Evolutionary conservation across 1,140 invertebrate genomes (phyloP), one percentile per base, ranked within the genome.

Genomic region (Antheraea pernyi): DNA sequence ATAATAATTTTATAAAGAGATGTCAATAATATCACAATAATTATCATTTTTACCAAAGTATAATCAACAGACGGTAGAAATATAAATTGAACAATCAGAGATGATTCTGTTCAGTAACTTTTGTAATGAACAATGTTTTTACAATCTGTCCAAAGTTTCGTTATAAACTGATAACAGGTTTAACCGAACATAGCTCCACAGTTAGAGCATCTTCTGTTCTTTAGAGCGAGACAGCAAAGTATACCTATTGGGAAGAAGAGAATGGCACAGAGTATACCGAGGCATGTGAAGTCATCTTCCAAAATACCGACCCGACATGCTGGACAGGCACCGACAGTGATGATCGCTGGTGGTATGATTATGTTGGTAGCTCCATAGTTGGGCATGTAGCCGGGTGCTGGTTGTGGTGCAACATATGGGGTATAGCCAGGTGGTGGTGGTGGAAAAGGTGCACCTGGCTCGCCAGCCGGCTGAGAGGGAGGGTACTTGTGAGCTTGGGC

Each of bases 191-290:
- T 94, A 18, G 97, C 96, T 19, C 96, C 96, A 91, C 97, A 98
- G 87, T 97, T 96, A 6, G 96, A 95, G 84, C 97, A 98, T 74
- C 96, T 94, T 82, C 95, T 93, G 76, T 97, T 96, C 82, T 96
- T 96, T 80, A 97, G 93, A 8, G 95, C 93, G 19, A 98, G 90
- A 87, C 97, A 98, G 85, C 96, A 97, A 0, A 98, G 85, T 72
- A 98, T 95, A 63, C 97, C 97, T 30, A 97, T 59, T 0, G 97
- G 97, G 78, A 98, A 98, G 88, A 97, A 97, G 39, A 97, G 92
- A 71, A 98, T 97, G 18, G 97, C 97, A 91, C 97, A 97, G 13
- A 96, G 91, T 19, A 98, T 93, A 69, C 97, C 97, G 10, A 97
- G 91, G 80, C 96, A 97, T 2, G 96, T 96, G 82, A 95, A 97